These are phyloP conservation scores for Bradypodion ventrale DNA, from an alignment of 2,797 vertebrate species.

Conservation along the genomic window DNA sequence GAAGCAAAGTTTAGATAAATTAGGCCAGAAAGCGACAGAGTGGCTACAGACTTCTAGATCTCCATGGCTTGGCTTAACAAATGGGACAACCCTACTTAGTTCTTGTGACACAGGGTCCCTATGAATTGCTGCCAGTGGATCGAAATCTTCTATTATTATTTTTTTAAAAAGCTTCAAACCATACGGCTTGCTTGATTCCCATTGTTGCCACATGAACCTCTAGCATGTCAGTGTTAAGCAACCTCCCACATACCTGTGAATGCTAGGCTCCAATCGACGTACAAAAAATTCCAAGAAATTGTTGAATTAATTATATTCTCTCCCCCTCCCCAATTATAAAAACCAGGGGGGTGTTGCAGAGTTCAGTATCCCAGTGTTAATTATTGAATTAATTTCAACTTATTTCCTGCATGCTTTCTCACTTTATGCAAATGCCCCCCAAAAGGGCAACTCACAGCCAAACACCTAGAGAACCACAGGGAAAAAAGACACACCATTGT, in stretches of 20 bases:
- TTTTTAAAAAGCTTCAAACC: constrained; percentile 8
- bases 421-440: neutral
- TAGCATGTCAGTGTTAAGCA: constrained; percentile 36
- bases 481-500: neutral
- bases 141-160: constrained; percentile 46
- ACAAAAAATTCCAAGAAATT: constrained; percentile 45
- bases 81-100: constrained; percentile 42
- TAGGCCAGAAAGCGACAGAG: constrained; percentile 16
- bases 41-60: constrained; percentile 27
- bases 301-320: no score
- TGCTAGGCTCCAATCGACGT: neutral
- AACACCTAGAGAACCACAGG: neutral
- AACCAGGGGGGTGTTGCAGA: constrained; percentile 21
- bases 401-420: neutral
- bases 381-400: neutral
- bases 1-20: constrained; percentile 35
- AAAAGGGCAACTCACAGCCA: neutral
- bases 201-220: constrained; percentile 19
- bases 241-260: constrained; percentile 35
- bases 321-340: no score
- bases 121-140: constrained; percentile 42
- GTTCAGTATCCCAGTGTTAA: constrained; percentile 13
- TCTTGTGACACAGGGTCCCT: constrained; percentile 45
- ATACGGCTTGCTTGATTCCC: constrained; percentile 24
- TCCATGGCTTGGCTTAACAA: constrained; percentile 43